Percentiles rank a stretch among this genome's conserved stretches.
These are phyloP conservation scores for Semaprochilodus insignis DNA, from an alignment of 2,797 vertebrate genomes.

Conservation along the genomic window DNA sequence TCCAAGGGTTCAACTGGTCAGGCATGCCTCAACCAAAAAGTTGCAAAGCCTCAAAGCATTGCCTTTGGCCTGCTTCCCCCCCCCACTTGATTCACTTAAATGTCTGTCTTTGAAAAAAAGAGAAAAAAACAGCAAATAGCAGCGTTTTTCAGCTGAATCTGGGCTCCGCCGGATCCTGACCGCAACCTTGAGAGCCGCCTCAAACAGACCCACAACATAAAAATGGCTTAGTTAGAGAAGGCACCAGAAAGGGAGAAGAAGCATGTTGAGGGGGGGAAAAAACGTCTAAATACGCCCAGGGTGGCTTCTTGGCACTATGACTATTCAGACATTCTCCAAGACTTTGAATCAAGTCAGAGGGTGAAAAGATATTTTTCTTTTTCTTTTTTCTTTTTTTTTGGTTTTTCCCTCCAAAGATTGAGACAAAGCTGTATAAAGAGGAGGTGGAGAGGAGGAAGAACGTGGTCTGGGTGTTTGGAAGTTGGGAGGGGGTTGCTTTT, in stretches of 20 bases:
- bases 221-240: slow-evolving; percentile 71
- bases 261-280: slow-evolving; percentile 27
- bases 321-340: slow-evolving; percentile 56
- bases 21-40: slow-evolving; percentile 23
- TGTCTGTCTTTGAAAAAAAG: slow-evolving; percentile 67
- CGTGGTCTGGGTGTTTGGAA: slow-evolving; percentile 36
- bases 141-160: slow-evolving; percentile 80
- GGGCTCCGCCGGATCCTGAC: slow-evolving; percentile 78
- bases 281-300: slow-evolving; percentile 56
- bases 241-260: slow-evolving; percentile 54
- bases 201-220: slow-evolving; percentile 69
- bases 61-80: slow-evolving; percentile 37
- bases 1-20: slow-evolving; percentile 73
- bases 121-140: slow-evolving; percentile 70
- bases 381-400: not conserved
- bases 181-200: slow-evolving; percentile 77
- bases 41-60: slow-evolving; percentile 39
- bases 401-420: slow-evolving; percentile 44
- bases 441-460: slow-evolving; percentile 32
- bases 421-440: slow-evolving; percentile 51
- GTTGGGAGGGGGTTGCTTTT: slow-evolving; percentile 46
- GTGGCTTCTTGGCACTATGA: slow-evolving; percentile 61
- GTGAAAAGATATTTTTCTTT: slow-evolving; percentile 45
- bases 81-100: slow-evolving; percentile 63
- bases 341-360: slow-evolving; percentile 58